Conservation (phyloP, 2,888 invertebrate species). For the Ceraclea dissimilis region DNA sequence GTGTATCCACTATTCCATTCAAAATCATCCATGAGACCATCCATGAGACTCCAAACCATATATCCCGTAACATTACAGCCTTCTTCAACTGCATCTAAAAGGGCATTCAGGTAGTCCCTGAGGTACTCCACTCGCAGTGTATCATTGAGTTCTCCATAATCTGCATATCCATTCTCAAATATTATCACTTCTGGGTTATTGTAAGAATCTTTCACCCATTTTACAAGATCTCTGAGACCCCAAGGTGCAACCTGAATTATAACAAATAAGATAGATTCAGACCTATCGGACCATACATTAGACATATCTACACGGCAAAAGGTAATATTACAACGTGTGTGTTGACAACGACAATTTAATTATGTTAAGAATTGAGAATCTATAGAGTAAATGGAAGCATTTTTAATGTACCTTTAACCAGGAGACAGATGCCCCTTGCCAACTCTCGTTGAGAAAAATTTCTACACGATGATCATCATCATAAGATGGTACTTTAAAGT, state of each 20-base stretch:
- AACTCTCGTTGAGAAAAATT: background rate
- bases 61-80: constrained; percentile 29
- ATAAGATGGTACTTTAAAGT: background rate
- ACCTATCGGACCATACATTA: too few species aligned
- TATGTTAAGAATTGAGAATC: too few species aligned
- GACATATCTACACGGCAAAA: too few species aligned
- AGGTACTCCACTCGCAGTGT: constrained; percentile 31
- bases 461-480: background rate
- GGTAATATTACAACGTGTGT: too few species aligned
- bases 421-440: background rate
- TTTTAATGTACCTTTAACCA: constrained; percentile 2
- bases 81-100: constrained; percentile 30
- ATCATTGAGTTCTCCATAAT: constrained; percentile 32
- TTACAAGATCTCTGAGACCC: constrained; percentile 46
- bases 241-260: constrained; percentile 34
- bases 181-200: constrained; percentile 48
- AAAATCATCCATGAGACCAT: constrained; percentile 59
- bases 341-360: too few species aligned
- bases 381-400: too few species aligned
- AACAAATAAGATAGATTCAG: too few species aligned
- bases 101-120: constrained; percentile 25
- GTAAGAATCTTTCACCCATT: constrained; percentile 51
- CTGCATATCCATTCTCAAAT: constrained; percentile 54
- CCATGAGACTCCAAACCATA: constrained; percentile 44
- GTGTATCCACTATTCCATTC: constrained; percentile 55